Evolutionary conservation across 2,888 invertebrate species (phyloP), one percentile per base, ranked within the genome.

Genomic region (Tetanocera ferruginea): DNA sequence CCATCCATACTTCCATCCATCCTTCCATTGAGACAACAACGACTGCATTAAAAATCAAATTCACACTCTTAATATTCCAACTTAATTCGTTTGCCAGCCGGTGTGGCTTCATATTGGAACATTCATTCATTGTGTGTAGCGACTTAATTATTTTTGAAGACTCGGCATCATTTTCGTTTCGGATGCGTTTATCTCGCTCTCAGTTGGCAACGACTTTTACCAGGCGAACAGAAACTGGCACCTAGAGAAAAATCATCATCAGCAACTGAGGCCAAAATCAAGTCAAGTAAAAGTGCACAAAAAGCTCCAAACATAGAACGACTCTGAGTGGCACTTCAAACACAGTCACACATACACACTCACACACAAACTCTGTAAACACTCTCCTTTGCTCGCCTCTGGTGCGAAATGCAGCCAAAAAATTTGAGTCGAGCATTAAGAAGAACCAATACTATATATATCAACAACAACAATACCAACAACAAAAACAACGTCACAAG

Each of bases 121-220:
- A 43, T 43, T 43, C 43, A 43, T 43, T 43, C 43, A 43, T 43
- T 43, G 43, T 43, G 37, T 37, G 14, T 43, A 43, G 43, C 43
- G 43, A 43, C 11, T 43, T 43, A 43, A 43, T 43, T 43, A 43
- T 43, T 43, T 43, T 43, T 43, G 14, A 43, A 43, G 43, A 11
- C 43, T 43, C 43, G 11, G 11, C 43, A 3, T 43, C 43, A 6
- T 43, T 43, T 64, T 19, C 28, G 23, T 25, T 69, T 51, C 51
- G 31, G 60, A 60, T 72, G 72, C 55, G 34, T 60, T 72, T 60
- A 57, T 60, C 72, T 57, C 72, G 62, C 73, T 74, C 73, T 74
- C 73, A 74, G 62, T 72, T 62, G 49, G 62, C 62, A 37, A 49
- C 64, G 73, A 43, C 31, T 49, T 49, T 23, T 64, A 62, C 19